phyloP scores from a whole-genome alignment of 2,113 vertebrate species.

The Rhipidura dahli region DNA sequence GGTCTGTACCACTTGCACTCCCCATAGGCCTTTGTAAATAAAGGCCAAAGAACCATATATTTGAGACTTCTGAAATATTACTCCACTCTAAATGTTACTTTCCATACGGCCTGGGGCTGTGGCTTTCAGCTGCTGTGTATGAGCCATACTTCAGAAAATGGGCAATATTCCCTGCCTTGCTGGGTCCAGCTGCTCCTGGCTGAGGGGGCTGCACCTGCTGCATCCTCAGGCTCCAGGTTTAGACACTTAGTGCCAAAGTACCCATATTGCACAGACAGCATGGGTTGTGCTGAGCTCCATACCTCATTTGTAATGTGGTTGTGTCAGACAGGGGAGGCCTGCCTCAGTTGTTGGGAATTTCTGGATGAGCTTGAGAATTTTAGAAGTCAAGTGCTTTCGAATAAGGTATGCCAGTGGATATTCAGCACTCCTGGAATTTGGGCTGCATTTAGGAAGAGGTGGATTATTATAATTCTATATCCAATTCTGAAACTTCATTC shows the following conservation, averaged over 20 bases:
- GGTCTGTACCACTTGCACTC: neutral
- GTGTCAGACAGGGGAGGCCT: fast-evolving
- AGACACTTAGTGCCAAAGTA: neutral
- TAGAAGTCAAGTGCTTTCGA: neutral
- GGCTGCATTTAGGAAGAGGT: neutral
- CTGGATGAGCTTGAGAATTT: neutral
- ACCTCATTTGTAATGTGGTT: fast-evolving
- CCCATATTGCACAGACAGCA: neutral
- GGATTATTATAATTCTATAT: neutral
- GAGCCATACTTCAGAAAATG: neutral
- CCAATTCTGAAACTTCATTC: neutral
- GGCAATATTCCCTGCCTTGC: neutral
- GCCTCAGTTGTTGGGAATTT: neutral
- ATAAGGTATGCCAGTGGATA: neutral
- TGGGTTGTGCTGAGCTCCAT: neutral
- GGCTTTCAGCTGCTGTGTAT: neutral
- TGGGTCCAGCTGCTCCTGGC: neutral
- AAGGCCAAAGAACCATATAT: neutral
- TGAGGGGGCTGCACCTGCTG: neutral
- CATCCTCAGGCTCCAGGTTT: neutral
- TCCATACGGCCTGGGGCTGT: neutral
- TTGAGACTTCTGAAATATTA: neutral
- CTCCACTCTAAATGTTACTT: neutral
- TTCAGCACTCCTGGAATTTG: neutral
- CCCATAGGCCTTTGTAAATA: neutral